Evolutionary conservation across 2,888 invertebrate species (phyloP).

Genomic region (Orthosia gothica): DNA sequence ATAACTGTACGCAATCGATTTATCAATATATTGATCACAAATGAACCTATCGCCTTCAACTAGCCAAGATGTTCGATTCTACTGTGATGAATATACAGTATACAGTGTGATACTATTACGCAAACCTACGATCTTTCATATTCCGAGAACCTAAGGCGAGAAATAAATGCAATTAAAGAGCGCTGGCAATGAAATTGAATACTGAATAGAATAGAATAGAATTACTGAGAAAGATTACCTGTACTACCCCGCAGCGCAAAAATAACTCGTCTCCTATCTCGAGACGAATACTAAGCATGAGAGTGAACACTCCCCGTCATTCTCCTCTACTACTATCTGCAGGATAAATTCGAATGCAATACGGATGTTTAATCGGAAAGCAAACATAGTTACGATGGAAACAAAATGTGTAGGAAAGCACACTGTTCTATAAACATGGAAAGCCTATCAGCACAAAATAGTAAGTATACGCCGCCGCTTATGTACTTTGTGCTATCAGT

Average conservation of each 20-base stretch:
- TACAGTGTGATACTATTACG: background rate
- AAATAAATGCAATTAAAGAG: background rate
- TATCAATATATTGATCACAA: background rate
- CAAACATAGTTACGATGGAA: background rate
- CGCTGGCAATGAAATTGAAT: background rate
- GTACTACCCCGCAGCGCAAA: background rate
- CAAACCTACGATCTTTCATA: background rate
- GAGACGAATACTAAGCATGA: constrained; percentile 2
- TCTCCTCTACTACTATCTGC: no score
- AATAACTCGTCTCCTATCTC: constrained; percentile 16
- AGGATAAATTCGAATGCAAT: no score
- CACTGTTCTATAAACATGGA: background rate
- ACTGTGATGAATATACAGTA: background rate
- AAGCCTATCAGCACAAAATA: no score
- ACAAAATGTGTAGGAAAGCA: background rate
- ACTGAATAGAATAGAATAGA: background rate
- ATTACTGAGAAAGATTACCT: background rate
- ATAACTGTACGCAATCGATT: background rate
- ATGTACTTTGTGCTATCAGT: no score
- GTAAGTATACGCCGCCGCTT: no score
- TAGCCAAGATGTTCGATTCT: background rate
- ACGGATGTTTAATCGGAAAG: no score
- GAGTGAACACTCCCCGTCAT: background rate
- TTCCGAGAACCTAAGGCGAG: background rate
- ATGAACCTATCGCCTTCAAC: background rate